phyloP scores from a whole-genome alignment of 2,888 invertebrate species.

The Pogonocherus hispidulus region DNA sequence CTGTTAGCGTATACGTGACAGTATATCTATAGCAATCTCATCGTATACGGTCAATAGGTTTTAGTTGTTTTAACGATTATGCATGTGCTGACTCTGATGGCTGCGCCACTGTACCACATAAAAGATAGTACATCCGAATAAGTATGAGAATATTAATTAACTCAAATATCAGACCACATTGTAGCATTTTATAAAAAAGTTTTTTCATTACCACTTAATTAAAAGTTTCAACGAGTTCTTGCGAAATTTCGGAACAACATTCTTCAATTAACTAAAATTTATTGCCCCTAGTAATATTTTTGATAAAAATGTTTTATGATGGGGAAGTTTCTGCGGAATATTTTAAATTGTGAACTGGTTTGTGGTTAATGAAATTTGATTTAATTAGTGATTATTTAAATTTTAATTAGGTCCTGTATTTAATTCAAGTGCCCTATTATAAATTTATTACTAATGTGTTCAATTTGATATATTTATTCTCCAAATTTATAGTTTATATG shows the following conservation, averaged over 20 bases:
- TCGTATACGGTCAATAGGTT: too few species aligned
- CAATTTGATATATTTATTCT: not conserved
- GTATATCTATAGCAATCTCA: too few species aligned
- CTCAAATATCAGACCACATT: slow-evolving; percentile 31
- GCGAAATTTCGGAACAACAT: slow-evolving; percentile 28
- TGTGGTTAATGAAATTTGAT: slow-evolving; percentile 8
- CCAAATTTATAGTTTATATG: not conserved
- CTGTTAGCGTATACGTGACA: too few species aligned
- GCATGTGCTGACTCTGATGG: too few species aligned
- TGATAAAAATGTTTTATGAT: slow-evolving; percentile 23
- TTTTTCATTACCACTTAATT: slow-evolving; percentile 33
- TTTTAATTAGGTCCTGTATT: not conserved
- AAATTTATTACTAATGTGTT: not conserved
- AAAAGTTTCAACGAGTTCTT: slow-evolving; percentile 32
- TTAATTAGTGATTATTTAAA: slow-evolving; percentile 1
- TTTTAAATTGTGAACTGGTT: not conserved
- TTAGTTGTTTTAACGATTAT: too few species aligned
- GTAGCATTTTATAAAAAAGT: slow-evolving; percentile 30
- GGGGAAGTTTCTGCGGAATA: slow-evolving; percentile 20
- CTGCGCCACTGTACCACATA: slow-evolving; percentile 1
- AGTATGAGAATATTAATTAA: slow-evolving; percentile 31
- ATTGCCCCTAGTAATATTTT: slow-evolving; percentile 28
- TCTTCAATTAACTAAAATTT: slow-evolving; percentile 30
- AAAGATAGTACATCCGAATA: slow-evolving; percentile 21
- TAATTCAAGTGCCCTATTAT: not conserved